Percentiles rank a stretch among this genome's conserved stretches.
Evolutionary conservation across 2,888 invertebrate species (phyloP).

Genomic region (Drosophila borborema): DNA sequence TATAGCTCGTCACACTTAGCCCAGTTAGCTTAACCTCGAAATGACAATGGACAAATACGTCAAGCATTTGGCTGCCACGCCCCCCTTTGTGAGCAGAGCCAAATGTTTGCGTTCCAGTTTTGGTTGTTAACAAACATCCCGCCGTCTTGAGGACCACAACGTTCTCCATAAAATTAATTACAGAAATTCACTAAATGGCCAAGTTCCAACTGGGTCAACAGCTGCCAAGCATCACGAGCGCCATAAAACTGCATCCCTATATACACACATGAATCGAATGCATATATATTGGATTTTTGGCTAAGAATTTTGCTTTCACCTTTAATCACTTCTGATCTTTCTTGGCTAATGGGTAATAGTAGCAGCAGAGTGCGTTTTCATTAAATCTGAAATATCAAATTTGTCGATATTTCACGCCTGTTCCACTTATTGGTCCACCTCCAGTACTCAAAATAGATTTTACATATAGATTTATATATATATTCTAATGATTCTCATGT

Average conservation of each 20-base stretch:
- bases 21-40: constrained; percentile 73
- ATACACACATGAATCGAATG: neutral
- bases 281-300: constrained; percentile 1
- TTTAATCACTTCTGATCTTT: constrained; percentile 5
- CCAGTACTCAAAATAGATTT: constrained; percentile 1
- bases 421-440: neutral
- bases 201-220: constrained; percentile 81
- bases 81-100: constrained; percentile 26
- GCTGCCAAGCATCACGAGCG: constrained; percentile 41
- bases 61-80: constrained; percentile 36
- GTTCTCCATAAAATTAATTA: constrained; percentile 75
- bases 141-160: constrained; percentile 48
- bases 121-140: constrained; percentile 41
- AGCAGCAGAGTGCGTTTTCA: neutral
- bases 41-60: constrained; percentile 58
- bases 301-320: neutral
- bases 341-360: neutral
- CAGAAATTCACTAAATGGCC: constrained; percentile 80
- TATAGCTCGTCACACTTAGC: constrained; percentile 54
- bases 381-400: neutral
- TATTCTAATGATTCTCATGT: neutral
- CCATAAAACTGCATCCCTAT: constrained; percentile 37
- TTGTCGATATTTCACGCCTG: neutral
- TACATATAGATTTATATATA: neutral
- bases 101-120: constrained; percentile 26